These are phyloP conservation scores for Maconellicoccus hirsutus DNA, from an alignment of 1,140 invertebrate genomes.

Conservation along the genomic window DNA sequence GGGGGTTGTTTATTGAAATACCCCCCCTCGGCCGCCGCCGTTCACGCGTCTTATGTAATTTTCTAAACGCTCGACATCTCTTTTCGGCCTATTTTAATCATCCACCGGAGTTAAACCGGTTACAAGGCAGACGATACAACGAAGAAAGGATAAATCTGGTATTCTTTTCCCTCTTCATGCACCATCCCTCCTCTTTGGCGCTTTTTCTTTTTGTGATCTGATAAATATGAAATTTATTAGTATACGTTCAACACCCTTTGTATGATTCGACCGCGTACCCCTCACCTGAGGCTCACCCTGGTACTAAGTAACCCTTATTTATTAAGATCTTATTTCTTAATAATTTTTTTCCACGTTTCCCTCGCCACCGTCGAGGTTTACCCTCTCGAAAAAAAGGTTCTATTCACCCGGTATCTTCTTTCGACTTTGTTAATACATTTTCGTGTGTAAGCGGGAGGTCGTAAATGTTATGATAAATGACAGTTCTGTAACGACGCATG, in stretches of 20 bases:
- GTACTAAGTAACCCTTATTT: neutral
- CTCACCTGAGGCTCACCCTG: too few species aligned
- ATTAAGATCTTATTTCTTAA: conserved; percentile 5
- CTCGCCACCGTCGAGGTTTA: too few species aligned
- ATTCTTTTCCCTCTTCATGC: neutral
- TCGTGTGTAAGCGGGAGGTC: neutral
- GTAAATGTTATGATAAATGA: neutral
- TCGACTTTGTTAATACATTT: too few species aligned
- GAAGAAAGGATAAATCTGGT: neutral
- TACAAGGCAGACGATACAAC: neutral
- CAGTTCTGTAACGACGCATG: neutral
- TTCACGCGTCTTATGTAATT: too few species aligned
- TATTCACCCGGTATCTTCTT: too few species aligned
- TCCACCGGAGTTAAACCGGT: neutral
- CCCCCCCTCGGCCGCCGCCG: neutral
- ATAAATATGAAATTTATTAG: conserved; percentile 6
- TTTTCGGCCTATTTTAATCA: neutral
- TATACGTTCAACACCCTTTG: conserved; percentile 5
- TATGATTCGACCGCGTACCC: too few species aligned
- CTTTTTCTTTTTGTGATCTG: neutral
- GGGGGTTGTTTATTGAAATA: conserved; percentile 4
- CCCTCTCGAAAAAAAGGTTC: too few species aligned
- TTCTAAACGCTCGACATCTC: too few species aligned
- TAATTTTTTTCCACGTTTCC: neutral
- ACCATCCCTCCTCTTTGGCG: neutral